phyloP scores from a whole-genome alignment of 2,113 vertebrate species.

The Tetrax tetrax region DNA sequence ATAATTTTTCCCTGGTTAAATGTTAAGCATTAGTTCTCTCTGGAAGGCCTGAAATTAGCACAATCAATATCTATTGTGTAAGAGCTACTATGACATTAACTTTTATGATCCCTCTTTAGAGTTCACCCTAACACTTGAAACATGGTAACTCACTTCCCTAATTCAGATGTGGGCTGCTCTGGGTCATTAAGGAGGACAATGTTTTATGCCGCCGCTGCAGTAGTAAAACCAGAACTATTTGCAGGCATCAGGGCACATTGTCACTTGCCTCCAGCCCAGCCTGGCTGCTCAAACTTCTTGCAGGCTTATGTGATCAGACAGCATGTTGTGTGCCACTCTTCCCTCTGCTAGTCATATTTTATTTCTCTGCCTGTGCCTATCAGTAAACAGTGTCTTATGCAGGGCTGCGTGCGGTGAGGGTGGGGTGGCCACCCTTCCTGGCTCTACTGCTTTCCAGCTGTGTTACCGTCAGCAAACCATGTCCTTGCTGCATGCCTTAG shows the following conservation, averaged over 20 bases:
- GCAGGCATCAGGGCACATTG: neutral
- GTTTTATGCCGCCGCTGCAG: neutral
- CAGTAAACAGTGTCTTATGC: neutral
- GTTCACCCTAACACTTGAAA: neutral
- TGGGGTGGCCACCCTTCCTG: neutral
- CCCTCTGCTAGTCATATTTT: neutral
- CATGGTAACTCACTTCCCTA: neutral
- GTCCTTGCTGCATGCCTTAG: neutral
- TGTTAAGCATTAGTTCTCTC: neutral
- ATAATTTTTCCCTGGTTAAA: neutral
- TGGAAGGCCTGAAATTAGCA: neutral
- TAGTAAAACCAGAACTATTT: neutral
- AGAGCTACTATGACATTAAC: neutral
- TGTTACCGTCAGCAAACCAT: accelerated
- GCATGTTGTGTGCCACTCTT: neutral
- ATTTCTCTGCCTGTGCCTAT: neutral
- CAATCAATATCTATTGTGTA: neutral
- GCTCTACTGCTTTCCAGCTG: neutral
- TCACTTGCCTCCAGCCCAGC: neutral
- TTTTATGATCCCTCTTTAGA: neutral
- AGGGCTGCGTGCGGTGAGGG: neutral
- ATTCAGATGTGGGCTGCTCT: neutral
- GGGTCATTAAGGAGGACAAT: neutral
- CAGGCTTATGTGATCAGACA: neutral
- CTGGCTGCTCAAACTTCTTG: neutral